phyloP scores from a whole-genome alignment of 2,113 vertebrate genomes.

The Oceanites oceanicus region DNA sequence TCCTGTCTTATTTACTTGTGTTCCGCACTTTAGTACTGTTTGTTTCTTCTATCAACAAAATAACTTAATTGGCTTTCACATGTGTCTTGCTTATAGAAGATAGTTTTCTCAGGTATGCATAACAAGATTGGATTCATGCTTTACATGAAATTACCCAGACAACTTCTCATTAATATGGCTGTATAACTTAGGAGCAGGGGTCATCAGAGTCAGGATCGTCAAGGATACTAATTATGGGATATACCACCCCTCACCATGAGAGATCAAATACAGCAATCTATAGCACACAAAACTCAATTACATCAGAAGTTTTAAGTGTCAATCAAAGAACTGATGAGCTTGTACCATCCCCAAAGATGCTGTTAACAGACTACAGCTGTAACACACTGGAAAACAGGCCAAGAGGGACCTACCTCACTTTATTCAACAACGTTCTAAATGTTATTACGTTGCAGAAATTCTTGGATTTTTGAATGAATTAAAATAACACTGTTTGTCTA shows the following conservation, averaged over 20 bases:
- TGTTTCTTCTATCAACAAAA: background rate
- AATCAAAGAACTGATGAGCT: background rate
- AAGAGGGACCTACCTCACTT: background rate
- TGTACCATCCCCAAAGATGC: fast-evolving
- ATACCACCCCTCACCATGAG: background rate
- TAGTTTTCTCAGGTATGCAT: background rate
- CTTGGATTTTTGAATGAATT: background rate
- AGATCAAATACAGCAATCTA: background rate
- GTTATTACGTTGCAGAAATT: background rate
- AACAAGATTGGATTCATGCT: background rate
- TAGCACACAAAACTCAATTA: background rate
- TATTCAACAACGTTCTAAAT: background rate
- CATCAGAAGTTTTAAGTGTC: background rate
- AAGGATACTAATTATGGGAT: background rate
- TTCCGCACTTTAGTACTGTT: background rate
- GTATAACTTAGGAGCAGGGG: background rate
- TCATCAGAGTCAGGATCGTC: background rate
- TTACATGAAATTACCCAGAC: background rate
- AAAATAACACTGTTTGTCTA: background rate
- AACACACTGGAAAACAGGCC: background rate
- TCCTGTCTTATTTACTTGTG: background rate
- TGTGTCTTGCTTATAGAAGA: background rate
- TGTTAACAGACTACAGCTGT: background rate
- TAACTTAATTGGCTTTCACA: background rate
- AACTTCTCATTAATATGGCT: background rate